Base-by-base conservation (phyloP, 2,888 invertebrate genomes). In the Stenotaenia linearis region DNA sequence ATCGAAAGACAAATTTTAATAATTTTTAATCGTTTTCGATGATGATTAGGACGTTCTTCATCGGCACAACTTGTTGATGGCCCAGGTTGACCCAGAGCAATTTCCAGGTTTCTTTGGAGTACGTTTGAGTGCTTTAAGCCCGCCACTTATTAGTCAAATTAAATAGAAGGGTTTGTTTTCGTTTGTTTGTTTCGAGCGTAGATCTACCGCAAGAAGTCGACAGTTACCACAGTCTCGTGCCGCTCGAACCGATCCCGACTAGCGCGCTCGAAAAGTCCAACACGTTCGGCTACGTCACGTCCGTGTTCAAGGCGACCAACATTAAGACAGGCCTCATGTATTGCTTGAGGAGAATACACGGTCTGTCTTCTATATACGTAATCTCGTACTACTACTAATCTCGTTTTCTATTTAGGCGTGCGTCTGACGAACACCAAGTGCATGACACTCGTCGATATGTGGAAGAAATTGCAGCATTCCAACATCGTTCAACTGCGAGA, bases 401-500 rank as follows among this genome's bases (percentile, higher is more conserved):
- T n/a, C n/a, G n/a, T n/a, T n/a, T n/a, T n/a, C n/a, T n/a, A n/a
- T n/a, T 4, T 84, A 93, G 93, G 92, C 86, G 92, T 93, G 85
- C 91, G 94, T 50, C 87, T 94, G 83, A 91, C 92, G 82, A 92
- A 92, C 83, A 91, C 93, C 61, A 96, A 96, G 85, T 93, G 92
- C 85, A 92, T 96, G 89, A 88, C 91, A 32, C 88, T 92, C 83
- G 92, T 97, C 61, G 97, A 98, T 84, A 90, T 92, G 89, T 98
- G 98, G 98, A 96, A 96, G 86, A 93, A 95, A 87, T 89, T 98
- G 80, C 92, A 92, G 85, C 98, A 98, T 88, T 94, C 97, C 84
- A 98, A 98, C 89, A 91, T 98, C 83, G 95, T 98, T 81, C 93
- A 93, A 84, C 88, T 98, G 80, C 91, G 94, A 85, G 97, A 98